These are phyloP conservation scores for Indicator indicator DNA, from an alignment of 2,113 vertebrate species.

Conservation along the genomic window DNA sequence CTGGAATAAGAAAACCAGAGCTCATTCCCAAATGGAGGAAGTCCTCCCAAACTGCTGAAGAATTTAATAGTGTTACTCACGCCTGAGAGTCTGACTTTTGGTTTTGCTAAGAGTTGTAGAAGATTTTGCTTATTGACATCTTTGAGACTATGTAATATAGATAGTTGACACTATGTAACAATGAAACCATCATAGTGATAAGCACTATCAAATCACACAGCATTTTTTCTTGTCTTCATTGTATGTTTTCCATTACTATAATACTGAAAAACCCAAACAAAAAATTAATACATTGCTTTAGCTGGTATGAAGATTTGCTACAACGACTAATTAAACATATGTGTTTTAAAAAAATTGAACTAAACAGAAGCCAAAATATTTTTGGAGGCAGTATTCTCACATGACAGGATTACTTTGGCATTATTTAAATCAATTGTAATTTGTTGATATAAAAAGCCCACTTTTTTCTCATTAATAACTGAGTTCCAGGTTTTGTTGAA, in stretches of 20 bases:
- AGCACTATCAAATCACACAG: not conserved
- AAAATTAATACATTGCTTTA: not conserved
- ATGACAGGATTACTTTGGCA: not conserved
- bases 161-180: not conserved
- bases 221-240: slow-evolving; percentile 4
- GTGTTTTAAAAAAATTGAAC: not conserved
- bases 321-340: not conserved
- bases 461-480: not conserved
- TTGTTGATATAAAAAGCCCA: not conserved
- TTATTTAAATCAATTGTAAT: too few relatives aligned
- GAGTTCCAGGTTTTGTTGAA: not conserved
- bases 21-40: not conserved
- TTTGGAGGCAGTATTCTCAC: not conserved
- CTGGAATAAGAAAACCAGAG: not conserved
- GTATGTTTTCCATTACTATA: not conserved
- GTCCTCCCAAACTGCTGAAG: not conserved
- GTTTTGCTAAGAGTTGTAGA: not conserved
- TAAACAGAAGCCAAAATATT: not conserved
- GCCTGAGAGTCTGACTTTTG: not conserved
- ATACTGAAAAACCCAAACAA: not conserved
- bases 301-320: not conserved
- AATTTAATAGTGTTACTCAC: not conserved
- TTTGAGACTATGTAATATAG: not conserved
- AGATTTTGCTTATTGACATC: not conserved
- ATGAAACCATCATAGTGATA: not conserved